Evolutionary conservation across 2,797 vertebrate species (phyloP), one percentile per base, ranked within the genome.

Genomic region (Borostomias antarcticus): DNA sequence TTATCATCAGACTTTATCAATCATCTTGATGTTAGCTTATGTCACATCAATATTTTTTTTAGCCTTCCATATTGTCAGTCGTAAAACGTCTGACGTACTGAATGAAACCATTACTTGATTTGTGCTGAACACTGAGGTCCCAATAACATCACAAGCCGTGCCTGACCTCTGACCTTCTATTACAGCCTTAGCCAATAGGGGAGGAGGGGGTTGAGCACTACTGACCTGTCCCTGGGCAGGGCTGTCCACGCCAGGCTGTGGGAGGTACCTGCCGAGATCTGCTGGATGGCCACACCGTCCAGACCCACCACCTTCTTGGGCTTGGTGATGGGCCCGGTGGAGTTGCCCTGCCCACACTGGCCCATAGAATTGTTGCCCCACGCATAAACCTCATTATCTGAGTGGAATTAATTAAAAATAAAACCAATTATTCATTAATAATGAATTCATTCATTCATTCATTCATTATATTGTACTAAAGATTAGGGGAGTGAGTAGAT

Each of bases 281-380:
- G 93, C 82, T 94, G 93, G 37, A 93, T 83, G 2, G 92, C 88
- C 5, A 93, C 89, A 2, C 92, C 92, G 13, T 94, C 93, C 74
- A 94, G 73, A 50, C 92, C 89, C 0, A 93, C 89, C 2, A 94
- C 92, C 75, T 94, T 94, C 83, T 92, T 94, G 35, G 93, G 93
- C 71, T 94, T 94, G 56, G 93, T 93, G 83, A 94, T 90, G 0
- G 93, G 93, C 0, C 92, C 93, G 0, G 93, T 93, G 32, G 93
- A 93, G 81, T 94, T 93, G 0, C 93, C 93, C 82, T 94, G 93
- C 1, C 93, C 93, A 54, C 93, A 94, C 82, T 94, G 93, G 0
- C 93, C 93, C 93, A 94, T 94, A 76, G 93, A 93, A 77, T 94
- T 94, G 85, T 94, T 94, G 21, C 93, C 93, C 93, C 93, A 94